Base-by-base conservation (phyloP, 1,140 invertebrate genomes). In the Pogonomyrmex californicus region DNA sequence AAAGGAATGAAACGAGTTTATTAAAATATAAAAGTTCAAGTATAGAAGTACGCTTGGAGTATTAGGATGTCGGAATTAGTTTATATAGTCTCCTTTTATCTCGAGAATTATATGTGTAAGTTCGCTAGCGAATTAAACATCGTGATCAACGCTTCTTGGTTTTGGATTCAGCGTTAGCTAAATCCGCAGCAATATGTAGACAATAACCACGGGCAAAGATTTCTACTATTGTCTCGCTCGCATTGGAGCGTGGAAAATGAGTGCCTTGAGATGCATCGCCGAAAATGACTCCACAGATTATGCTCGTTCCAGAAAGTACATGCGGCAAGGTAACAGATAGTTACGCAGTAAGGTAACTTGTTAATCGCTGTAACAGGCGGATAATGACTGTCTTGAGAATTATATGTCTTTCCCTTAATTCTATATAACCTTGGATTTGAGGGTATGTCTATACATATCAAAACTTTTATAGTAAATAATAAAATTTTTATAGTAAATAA, bases 21-120 rank as follows among this genome's bases (percentile, higher is more conserved):
- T 91, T 91, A 91, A 89, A 91, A 85, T 58, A 86, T 88, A 76
- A 85, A 23, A 86, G 90, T 91, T 91, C 86, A 68, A 81, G 90
- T 23, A 23, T 23, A 23, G 23, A 23, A 23, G 23, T 89, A 88
- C 51, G 88, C 81, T 77, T 58, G 70, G 47, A 89, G 90, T 77
- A 76, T 23, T 49, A 38, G 68, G 71, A 83, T 73, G 90, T 91
- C 88, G 82, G 36, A 33, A 89, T 91, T 90, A 91, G 78, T 89
- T 91, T 91, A 87, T 85, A 73, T 68, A 63, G 58, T 56, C 83
- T 89, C 33, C 85, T 63, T 58, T 65, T 41, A 56, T 41, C 7
- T 23, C 23, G 23, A 23, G 51, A 23, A 58, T 58, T 89, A 91
- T 83, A 89, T 82, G 76, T 81, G 81, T 75, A 82, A 90, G 76